These are phyloP conservation scores for Sinocyclocheilus grahami DNA, from an alignment of 2,113 vertebrate species.

Conservation along the genomic window DNA sequence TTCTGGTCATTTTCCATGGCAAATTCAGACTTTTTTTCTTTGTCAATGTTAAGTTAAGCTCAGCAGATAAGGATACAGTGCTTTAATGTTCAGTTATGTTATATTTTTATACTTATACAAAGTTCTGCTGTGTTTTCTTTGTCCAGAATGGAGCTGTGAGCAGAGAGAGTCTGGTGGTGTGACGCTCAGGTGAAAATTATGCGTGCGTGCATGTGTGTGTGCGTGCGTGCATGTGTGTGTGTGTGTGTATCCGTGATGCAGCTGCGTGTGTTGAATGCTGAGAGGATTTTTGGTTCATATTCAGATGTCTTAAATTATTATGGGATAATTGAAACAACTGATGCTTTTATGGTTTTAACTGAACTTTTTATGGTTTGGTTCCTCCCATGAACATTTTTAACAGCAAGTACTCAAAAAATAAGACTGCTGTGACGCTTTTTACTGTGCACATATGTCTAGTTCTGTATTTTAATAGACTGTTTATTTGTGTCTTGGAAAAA, in stretches of 20 bases:
- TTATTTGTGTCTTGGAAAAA: neutral
- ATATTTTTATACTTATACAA: neutral
- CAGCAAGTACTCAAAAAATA: neutral
- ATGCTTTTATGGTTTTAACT: no score
- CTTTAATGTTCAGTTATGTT: neutral
- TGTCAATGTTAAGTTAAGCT: neutral
- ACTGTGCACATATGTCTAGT: neutral
- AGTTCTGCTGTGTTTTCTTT: conserved; percentile 31
- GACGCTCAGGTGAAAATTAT: neutral
- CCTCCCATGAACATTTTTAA: neutral
- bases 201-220: neutral
- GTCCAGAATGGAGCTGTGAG: conserved; percentile 86
- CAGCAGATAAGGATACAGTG: neutral
- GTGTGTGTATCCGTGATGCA: neutral
- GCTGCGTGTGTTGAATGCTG: neutral
- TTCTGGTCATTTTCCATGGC: neutral
- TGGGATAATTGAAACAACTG: neutral
- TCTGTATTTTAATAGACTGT: neutral
- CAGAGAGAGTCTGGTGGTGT: conserved; percentile 89
- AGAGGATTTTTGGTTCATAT: neutral
- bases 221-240: no score
- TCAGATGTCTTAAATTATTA: neutral
- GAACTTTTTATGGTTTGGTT: neutral
- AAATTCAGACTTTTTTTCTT: neutral
- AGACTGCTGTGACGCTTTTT: neutral